Evolutionary conservation across 2,888 invertebrate species (phyloP).

Genomic region (Nudaria mundana): DNA sequence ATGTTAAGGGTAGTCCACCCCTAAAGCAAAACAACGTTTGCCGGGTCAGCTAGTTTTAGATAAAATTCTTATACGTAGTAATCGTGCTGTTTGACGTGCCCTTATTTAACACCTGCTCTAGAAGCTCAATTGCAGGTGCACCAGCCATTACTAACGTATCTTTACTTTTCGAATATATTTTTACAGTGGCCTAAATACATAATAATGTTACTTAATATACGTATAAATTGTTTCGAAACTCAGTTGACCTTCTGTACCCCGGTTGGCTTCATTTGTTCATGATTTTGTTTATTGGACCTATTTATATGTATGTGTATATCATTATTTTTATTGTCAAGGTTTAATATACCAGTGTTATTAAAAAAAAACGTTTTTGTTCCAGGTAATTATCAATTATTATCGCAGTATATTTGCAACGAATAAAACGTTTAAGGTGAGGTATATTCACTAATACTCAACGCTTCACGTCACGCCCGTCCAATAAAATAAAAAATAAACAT

Average conservation of each 20-base stretch:
- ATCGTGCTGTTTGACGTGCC: too few relatives aligned
- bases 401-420: constrained; percentile 34
- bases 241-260: constrained; percentile 57
- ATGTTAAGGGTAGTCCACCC: too few relatives aligned
- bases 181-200: constrained; percentile 65
- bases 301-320: constrained; percentile 29
- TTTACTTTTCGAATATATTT: too few relatives aligned
- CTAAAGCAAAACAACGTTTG: too few relatives aligned
- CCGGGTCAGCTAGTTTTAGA: too few relatives aligned
- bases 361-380: constrained; percentile 54
- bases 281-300: constrained; percentile 46
- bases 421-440: constrained; percentile 59
- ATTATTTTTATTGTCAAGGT: constrained; percentile 32
- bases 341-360: constrained; percentile 26
- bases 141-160: too few relatives aligned
- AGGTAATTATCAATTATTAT: constrained; percentile 53
- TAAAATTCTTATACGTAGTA: too few relatives aligned
- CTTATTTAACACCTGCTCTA: too few relatives aligned
- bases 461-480: constrained; percentile 3
- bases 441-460: constrained; percentile 11
- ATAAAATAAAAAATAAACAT: neutral
- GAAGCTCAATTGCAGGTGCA: too few relatives aligned
- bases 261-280: constrained; percentile 44
- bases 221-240: constrained; percentile 62
- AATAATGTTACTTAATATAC: constrained; percentile 56